Evolutionary conservation across 2,113 vertebrate genomes (phyloP), one percentile per base, ranked within the genome.

Genomic region (Anas platyrhynchos): DNA sequence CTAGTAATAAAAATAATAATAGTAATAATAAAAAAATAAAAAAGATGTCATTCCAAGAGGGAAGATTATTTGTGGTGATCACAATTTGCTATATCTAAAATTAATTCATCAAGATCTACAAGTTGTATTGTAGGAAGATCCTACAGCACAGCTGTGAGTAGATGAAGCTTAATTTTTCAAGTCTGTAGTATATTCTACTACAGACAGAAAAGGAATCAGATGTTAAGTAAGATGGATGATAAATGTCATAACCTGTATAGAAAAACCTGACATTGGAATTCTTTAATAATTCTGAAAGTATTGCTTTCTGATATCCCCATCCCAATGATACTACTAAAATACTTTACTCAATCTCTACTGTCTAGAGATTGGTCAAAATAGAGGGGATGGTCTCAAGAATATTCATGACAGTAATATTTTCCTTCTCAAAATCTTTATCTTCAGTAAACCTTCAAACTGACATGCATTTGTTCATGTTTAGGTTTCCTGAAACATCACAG

Each of bases 381-480:
- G 34, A 92, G 44, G 2, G 6, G 12, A 16, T 66, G 43, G 13
- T 50, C 62, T 58, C 32, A 84, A 54, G 94, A 86, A 66, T 58
- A 86, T 22, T 55, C 29, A 72, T 41, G 12, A 20, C 5, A 15
- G 11, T 54, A 65, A 31, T 38, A 65, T 83, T 79, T 95, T 79
- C n/a, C 54, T 93, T 88, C 62, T 84, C 41, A 91, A 93, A 90
- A 90, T 58, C 69, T 81, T 80, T 71, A 63, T 88, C 56, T 61
- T 78, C 52, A 75, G 66, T 72, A 68, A 84, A 44, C 12, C 48
- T 46, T 82, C 48, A 73, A 94, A 72, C 0, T 84, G 80, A 76
- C 76, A 72, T 2, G 1, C n/a, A 78, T 91, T 58, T 69, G 34
- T 78, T 76, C 48, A 31, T 86, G 61, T 81, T 88, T 82, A 86